A percentile compares a stretch with the other conserved stretches of the same genome.
Conservation (phyloP, 2,797 vertebrate genomes). For the Pogoniulus pusillus region DNA sequence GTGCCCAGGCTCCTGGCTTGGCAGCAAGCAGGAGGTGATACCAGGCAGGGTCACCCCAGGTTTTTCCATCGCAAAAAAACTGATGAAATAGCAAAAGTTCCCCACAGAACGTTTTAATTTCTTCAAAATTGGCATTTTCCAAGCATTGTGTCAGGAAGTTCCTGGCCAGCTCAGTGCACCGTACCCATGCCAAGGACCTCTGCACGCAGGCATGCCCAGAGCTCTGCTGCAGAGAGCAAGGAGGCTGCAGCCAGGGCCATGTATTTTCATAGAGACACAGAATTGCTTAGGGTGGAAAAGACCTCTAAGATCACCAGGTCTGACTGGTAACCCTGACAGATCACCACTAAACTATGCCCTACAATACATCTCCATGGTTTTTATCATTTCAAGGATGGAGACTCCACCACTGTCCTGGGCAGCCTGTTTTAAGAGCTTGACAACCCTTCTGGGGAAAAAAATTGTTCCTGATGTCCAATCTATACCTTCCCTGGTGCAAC, state of each 20-base stretch:
- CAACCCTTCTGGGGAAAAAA: no score
- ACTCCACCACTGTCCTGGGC: no score
- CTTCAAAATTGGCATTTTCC: constrained; percentile 4
- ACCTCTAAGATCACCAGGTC: no score
- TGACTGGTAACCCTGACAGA: no score
- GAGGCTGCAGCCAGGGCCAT: not conserved
- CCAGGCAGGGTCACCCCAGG: not conserved
- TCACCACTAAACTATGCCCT: no score
- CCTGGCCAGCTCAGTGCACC: not conserved
- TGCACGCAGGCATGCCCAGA: not conserved
- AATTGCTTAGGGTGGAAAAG: no score
- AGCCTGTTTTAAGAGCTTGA: no score
- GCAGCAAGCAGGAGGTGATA: rapidly evolving
- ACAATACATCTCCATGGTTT: no score
- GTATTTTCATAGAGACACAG: not conserved
- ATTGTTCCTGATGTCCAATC: no score
- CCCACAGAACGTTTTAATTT: not conserved
- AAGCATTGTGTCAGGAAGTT: not conserved
- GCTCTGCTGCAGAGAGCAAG: not conserved
- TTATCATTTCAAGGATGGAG: no score
- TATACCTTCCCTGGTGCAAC: no score
- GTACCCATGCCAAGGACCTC: not conserved
- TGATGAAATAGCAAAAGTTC: not conserved
- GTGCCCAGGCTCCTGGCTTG: not conserved
- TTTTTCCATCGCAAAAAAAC: not conserved